Evolutionary conservation across 2,797 vertebrate genomes (phyloP), one percentile per base, ranked within the genome.

Genomic region (Microchirus variegatus): DNA sequence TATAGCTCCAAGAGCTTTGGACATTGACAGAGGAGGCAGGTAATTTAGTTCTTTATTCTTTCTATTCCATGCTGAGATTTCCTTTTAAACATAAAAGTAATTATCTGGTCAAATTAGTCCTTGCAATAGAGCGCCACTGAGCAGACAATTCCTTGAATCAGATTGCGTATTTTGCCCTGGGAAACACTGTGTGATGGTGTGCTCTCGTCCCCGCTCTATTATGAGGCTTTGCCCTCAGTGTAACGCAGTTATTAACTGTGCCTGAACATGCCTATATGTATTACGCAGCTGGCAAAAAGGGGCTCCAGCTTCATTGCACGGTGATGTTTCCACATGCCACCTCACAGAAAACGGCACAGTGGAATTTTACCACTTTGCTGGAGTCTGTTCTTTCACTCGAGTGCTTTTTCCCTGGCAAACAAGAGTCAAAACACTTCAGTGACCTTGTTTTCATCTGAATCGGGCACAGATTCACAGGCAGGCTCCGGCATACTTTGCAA

Each of bases 321-420:
- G 4, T 50, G 64, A 69, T 70, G 74, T 83, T 75, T 73, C 53
- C 63, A 65, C 50, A 55, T 59, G 60, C 47, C 5, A 3, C 62
- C 54, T 77, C 63, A 59, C 59, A 65, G 59, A 82, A 71, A 76
- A 71, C 72, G 59, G 55, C 60, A 73, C 76, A 70, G 73, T 78
- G 81, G 78, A 88, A 84, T 85, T 79, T 71, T 85, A 66, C 68
- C 70, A 48, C 67, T 80, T 81, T 75, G 63, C 70, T 46, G 40
- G 64, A 81, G 72, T 82, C 75, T 48, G 31, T 77, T 71, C 53
- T 18, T 52, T 60, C 67, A 74, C 73, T 75, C 61, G 73, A 53
- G 63, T 56, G 13, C 13, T 42, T 45, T 68, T 50, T 70, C 51
- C 4, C 17, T 65, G 58, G 54, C 53, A 59, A 67, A 78, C 73